Percentiles rank a stretch among this genome's conserved stretches.
phyloP scores from a whole-genome alignment of 2,113 vertebrate genomes.

The Clarias macrocephalus region DNA sequence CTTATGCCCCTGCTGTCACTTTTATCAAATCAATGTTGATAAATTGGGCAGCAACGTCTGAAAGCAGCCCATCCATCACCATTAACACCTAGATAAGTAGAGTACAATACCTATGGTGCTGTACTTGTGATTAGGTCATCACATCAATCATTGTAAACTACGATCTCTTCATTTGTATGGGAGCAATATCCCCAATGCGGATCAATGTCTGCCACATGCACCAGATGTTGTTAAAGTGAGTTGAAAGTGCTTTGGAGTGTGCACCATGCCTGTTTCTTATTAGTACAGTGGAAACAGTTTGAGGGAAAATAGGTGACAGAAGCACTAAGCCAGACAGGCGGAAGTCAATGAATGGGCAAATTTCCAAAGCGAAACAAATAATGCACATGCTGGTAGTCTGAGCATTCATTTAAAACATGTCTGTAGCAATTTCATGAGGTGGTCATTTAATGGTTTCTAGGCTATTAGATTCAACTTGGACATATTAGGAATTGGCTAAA shows the following conservation, averaged over 20 bases:
- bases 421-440: slow-evolving; percentile 3
- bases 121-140: slow-evolving; percentile 17
- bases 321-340: not conserved
- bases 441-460: not conserved
- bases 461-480: not conserved
- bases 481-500: not conserved
- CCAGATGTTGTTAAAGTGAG: not conserved
- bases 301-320: slow-evolving; percentile 30
- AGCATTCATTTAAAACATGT: slow-evolving; percentile 18
- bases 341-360: slow-evolving; percentile 17
- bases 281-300: slow-evolving; percentile 58
- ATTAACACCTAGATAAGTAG: slow-evolving; percentile 4
- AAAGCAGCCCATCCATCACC: not conserved
- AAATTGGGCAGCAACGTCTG: not conserved
- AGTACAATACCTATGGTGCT: not conserved
- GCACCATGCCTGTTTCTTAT: slow-evolving; percentile 62
- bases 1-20: not conserved
- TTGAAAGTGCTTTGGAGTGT: slow-evolving; percentile 19
- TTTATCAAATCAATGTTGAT: not conserved
- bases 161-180: not conserved
- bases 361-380: slow-evolving; percentile 4
- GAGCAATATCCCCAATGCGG: not conserved
- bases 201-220: not conserved
- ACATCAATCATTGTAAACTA: not conserved
- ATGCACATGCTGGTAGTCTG: slow-evolving; percentile 21